Conservation (phyloP, 2,113 vertebrate genomes). For the Glaucomys volans region DNA sequence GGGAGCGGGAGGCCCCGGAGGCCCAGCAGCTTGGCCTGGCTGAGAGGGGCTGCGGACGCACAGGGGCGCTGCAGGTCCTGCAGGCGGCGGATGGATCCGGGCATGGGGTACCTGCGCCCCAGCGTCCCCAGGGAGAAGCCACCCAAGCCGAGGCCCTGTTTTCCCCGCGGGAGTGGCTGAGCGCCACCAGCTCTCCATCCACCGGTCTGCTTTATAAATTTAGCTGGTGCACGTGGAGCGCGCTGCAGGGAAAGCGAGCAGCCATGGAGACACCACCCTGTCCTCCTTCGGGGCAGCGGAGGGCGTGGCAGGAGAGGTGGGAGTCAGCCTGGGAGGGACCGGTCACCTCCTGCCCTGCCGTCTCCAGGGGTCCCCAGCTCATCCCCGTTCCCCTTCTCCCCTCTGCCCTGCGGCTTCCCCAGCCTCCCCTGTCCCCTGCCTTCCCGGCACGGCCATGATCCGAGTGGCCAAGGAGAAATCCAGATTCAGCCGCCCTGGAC, state of each 20-base stretch:
- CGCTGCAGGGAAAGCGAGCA: conserved; percentile 27
- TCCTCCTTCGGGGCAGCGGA: not conserved
- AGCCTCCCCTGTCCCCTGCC: not conserved
- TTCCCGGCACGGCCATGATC: not conserved
- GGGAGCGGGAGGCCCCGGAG: too few species aligned
- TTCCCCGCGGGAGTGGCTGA: not conserved
- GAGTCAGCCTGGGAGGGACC: not conserved
- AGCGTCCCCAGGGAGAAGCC: not conserved
- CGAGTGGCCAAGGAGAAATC: not conserved
- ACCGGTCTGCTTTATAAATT: conserved; percentile 56
- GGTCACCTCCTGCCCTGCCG: too few species aligned
- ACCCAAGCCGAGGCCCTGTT: not conserved
- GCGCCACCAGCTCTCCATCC: not conserved
- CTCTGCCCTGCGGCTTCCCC: not conserved
- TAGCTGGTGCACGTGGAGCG: conserved; percentile 60
- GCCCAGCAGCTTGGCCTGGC: too few species aligned
- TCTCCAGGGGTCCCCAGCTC: not conserved
- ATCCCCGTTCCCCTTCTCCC: not conserved
- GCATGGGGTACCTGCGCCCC: not conserved
- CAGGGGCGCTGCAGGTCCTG: too few species aligned
- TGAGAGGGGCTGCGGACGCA: too few species aligned
- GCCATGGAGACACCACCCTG: conserved; percentile 60
- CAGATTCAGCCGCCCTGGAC: not conserved
- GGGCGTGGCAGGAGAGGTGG: not conserved
- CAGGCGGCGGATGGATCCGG: too few species aligned